Conservation (phyloP, 2,797 vertebrate genomes). For the Peromyscus nudipes region DNA sequence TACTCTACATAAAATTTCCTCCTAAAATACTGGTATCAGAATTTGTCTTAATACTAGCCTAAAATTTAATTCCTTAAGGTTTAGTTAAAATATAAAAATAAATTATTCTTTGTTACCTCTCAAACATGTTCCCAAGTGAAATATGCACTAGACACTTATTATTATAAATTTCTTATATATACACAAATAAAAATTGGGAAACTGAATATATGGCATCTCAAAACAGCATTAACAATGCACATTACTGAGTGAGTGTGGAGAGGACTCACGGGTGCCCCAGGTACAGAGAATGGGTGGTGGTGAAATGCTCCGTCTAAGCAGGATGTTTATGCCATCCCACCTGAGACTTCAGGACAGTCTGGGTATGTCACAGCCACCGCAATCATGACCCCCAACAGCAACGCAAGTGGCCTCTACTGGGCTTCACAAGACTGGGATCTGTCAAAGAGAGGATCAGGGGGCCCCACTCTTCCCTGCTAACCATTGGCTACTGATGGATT, state of each 20-base stretch:
- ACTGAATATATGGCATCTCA: neutral
- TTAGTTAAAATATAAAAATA: constrained; percentile 16
- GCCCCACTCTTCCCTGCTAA: neutral
- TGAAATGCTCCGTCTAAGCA: neutral
- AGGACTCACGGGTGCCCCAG: neutral
- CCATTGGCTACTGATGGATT: no score
- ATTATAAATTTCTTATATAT: constrained; percentile 22
- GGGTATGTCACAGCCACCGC: neutral
- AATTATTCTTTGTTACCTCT: constrained; percentile 10
- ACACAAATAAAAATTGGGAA: constrained; percentile 45
- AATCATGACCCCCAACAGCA: neutral
- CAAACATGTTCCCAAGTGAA: constrained; percentile 32
- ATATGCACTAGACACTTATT: neutral
- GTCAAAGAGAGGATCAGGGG: neutral
- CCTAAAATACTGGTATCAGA: neutral
- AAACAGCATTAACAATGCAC: constrained; percentile 5
- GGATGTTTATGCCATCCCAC: no score
- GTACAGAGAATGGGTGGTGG: neutral
- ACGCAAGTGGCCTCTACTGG: neutral
- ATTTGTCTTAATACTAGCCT: neutral
- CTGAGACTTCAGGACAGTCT: neutral
- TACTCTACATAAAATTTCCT: neutral
- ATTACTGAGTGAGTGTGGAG: neutral
- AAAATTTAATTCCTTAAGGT: constrained; percentile 38
- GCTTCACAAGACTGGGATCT: neutral